Conservation (phyloP, 2,888 invertebrate genomes). For the Onthophagus sagittarius region DNA sequence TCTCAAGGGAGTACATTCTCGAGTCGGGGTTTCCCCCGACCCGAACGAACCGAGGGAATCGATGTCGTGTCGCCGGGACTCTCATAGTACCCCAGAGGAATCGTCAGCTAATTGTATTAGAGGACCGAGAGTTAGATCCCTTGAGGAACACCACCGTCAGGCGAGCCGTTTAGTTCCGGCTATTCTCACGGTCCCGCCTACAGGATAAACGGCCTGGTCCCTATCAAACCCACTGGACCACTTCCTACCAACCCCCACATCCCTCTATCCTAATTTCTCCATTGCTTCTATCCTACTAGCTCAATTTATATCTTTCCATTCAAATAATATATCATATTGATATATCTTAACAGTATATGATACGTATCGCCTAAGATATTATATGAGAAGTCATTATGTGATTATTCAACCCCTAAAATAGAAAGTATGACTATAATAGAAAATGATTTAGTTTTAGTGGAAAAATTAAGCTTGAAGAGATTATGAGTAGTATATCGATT, state of each 20-base stretch:
- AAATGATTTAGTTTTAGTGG: no score
- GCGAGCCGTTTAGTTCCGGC: conserved; percentile 7
- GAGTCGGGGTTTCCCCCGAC: background rate
- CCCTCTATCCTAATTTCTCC: no score
- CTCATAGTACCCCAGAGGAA: conserved; percentile 34
- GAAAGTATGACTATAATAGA: no score
- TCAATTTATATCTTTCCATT: no score
- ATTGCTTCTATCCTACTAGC: no score
- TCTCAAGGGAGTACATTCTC: background rate
- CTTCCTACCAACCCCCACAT: background rate
- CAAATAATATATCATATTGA: background rate
- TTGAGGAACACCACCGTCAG: conserved; percentile 23
- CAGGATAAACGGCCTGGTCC: background rate
- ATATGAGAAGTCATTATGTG: no score
- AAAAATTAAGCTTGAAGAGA: no score
- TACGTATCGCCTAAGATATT: no score
- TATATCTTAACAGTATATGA: no score
- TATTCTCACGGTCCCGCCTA: background rate
- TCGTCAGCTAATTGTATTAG: conserved; percentile 38
- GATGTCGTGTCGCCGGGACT: background rate
- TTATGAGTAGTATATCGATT: conserved; percentile 1
- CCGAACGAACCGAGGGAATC: conserved; percentile 1
- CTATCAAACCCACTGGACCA: background rate
- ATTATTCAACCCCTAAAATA: no score
- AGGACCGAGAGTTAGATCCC: conserved; percentile 36